Conservation (phyloP, 2,888 invertebrate species). For the Cantharis rufa region DNA sequence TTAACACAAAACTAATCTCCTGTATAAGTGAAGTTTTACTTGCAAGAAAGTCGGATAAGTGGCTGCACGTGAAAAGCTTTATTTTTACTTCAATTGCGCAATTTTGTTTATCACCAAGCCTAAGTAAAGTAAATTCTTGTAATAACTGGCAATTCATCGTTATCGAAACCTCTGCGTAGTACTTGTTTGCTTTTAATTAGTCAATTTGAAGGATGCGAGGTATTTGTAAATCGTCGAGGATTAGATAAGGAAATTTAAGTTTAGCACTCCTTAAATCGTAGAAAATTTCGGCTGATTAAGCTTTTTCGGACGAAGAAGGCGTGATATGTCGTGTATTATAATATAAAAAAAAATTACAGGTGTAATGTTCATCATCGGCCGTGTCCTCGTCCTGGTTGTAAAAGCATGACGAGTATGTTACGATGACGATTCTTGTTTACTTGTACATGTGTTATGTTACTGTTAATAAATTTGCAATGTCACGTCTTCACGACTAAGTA, state of each 20-base stretch:
- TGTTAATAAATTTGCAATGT: conserved; percentile 32
- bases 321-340: not conserved
- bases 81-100: not conserved
- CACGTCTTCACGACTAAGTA: conserved; percentile 20
- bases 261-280: not conserved
- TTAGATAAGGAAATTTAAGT: conserved; percentile 5
- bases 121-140: conserved; percentile 1
- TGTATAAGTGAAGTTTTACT: not conserved
- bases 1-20: not conserved
- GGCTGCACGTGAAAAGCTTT: not conserved
- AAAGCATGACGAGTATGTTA: conserved; percentile 35
- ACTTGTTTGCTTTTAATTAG: conserved; percentile 10
- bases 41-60: not conserved
- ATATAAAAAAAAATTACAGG: conserved; percentile 15
- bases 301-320: not conserved
- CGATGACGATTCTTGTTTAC: conserved; percentile 44
- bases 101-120: conserved; percentile 4
- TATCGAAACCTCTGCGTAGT: not conserved
- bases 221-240: conserved; percentile 17
- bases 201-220: conserved; percentile 8
- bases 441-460: conserved; percentile 29
- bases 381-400: conserved; percentile 49
- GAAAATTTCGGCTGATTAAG: not conserved
- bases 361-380: conserved; percentile 30
- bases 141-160: not conserved